Evolutionary conservation across 2,113 vertebrate species (phyloP), one percentile per base, ranked within the genome.

Genomic region (Todiramphus saurophagus): DNA sequence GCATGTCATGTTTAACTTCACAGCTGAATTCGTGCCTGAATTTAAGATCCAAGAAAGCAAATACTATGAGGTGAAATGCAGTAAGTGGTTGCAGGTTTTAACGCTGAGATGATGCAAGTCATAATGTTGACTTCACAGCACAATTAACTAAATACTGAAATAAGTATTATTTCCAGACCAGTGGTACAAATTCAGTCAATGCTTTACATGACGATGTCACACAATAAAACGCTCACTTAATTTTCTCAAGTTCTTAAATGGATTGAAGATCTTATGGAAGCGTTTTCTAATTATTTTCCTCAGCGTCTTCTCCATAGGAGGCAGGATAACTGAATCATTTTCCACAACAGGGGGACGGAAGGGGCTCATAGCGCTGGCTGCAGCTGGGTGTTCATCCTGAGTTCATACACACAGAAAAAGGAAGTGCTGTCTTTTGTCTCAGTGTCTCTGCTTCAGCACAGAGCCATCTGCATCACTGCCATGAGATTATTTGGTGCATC

Each of bases 261-360:
- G 67, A 77, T 15, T 48, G 28, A 28, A 68, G 51, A 14, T 25
- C 46, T 63, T 24, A 55, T 10, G 48, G 25, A 86, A 39, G 37
- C 28, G 31, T 66, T 81, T 30, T 2, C 20, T 4, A 39, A 1
- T 20, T 37, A 18, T 50, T 70, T 53, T 17, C 30, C 41, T 59
- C 8, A 5, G 19, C 55, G 41, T 25, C 23, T 41, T 6, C 2
- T 3, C 19, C 37, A 3, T 1, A 21, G 19, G 11, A 50, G 39
- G 8, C 55, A 75, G 33, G 28, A 9, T 1, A 33, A 46, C 10
- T 2, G 58, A 16, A 9, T 1, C 6, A 1, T 8, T 62, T 18
- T 51, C 30, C 2, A 0, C 18, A 14, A 11, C 28, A 27, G 1
- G 0, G 8, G 73, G 41, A 21, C 15, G 37, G 68, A 31, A 17